phyloP scores from a whole-genome alignment of 2,113 vertebrate genomes.

The Vulpes ferrilata region DNA sequence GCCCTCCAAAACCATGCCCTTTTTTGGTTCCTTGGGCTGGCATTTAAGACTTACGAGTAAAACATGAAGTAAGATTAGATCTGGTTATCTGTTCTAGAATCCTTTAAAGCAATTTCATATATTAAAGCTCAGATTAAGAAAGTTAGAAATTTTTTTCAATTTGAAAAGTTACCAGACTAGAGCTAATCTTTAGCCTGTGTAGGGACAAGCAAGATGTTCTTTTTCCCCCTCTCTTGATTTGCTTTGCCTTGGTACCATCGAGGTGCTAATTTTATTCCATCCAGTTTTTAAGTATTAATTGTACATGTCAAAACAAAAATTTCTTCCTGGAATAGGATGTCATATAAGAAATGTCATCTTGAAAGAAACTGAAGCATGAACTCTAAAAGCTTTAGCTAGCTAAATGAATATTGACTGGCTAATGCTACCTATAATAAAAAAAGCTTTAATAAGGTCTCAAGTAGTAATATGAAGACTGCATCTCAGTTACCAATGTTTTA shows the following conservation, averaged over 20 bases:
- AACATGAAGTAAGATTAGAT: constrained; percentile 48
- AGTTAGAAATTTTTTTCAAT: constrained; percentile 41
- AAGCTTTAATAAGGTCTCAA: constrained; percentile 32
- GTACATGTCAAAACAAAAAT: constrained; percentile 81
- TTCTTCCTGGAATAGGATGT: constrained; percentile 72
- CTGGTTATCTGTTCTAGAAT: constrained; percentile 34
- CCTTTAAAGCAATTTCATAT: constrained; percentile 39
- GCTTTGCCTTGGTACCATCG: constrained; percentile 51
- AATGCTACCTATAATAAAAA: constrained; percentile 68
- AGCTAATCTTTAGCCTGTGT: constrained; percentile 59
- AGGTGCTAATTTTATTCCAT: constrained; percentile 80
- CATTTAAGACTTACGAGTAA: constrained; percentile 29
- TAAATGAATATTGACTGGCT: constrained; percentile 72
- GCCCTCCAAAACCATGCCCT: not conserved
- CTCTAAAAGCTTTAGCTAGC: constrained; percentile 76
- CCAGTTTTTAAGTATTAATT: constrained; percentile 80
- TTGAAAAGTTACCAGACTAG: constrained; percentile 64
- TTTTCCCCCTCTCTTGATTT: not conserved
- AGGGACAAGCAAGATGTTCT: constrained; percentile 56
- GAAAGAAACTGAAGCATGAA: constrained; percentile 78
- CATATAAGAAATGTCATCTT: constrained; percentile 75
- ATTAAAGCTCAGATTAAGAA: constrained; percentile 55
- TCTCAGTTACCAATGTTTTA: constrained; percentile 18
- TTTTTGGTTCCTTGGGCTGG: not conserved
- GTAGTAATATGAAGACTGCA: constrained; percentile 31